phyloP scores from a whole-genome alignment of 2,888 invertebrate species.

The Drosophila hamatofila region DNA sequence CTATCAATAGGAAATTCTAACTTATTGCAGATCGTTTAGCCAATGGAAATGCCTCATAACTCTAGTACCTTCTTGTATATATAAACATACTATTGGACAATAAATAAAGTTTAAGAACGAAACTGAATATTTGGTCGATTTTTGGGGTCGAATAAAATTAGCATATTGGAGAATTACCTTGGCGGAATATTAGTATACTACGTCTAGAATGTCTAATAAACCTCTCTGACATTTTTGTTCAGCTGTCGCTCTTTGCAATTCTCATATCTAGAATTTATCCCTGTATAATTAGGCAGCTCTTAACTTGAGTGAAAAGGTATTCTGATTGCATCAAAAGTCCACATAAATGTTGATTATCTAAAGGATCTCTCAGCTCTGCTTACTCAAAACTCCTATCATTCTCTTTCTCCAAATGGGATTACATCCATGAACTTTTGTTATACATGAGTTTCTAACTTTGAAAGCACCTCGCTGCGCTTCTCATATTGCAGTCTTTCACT shows the following conservation, averaged over 20 bases:
- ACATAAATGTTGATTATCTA: no score
- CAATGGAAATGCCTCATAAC: conserved; percentile 72
- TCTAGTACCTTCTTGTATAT: conserved; percentile 73
- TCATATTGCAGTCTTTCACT: no score
- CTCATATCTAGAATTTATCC: not conserved
- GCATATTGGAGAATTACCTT: not conserved
- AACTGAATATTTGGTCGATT: not conserved
- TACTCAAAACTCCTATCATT: not conserved
- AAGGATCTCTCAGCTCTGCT: no score
- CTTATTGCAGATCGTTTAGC: conserved; percentile 61
- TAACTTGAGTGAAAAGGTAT: no score
- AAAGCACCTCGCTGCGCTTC: no score
- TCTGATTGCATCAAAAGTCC: no score
- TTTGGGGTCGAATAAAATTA: no score
- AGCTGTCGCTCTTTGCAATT: not conserved
- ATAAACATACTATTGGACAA: conserved; percentile 59
- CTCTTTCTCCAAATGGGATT: no score
- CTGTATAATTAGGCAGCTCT: no score
- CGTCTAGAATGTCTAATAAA: not conserved
- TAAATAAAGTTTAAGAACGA: conserved; percentile 72
- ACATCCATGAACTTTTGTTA: not conserved
- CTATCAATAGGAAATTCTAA: conserved; percentile 28
- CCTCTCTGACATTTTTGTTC: not conserved
- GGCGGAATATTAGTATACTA: not conserved
- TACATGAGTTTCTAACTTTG: not conserved